Evolutionary conservation across 2,888 invertebrate genomes (phyloP).

Genomic region (Hypsopygia costalis): DNA sequence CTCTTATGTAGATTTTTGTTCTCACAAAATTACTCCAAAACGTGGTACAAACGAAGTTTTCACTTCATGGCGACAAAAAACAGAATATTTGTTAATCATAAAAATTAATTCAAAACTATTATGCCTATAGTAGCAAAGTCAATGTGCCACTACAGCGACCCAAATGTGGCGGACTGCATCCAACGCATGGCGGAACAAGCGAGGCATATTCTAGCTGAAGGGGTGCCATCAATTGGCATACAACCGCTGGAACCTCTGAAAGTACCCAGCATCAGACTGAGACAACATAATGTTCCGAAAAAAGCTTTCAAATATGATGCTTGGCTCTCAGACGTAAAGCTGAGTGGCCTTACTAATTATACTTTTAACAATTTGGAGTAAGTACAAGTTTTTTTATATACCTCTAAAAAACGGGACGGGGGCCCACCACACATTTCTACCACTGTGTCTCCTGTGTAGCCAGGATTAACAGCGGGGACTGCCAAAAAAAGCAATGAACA

Average conservation of each 20-base stretch:
- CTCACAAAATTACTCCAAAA: too few relatives aligned
- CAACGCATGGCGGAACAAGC: conserved; percentile 76
- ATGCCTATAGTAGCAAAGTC: conserved; percentile 26
- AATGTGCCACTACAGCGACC: conserved; percentile 79
- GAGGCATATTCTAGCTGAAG: conserved; percentile 69
- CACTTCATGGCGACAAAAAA: too few relatives aligned
- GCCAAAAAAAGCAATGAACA: too few relatives aligned
- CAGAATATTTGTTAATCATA: background rate
- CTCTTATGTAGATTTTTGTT: too few relatives aligned
- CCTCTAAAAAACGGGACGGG: too few relatives aligned
- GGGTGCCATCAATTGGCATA: conserved; percentile 80
- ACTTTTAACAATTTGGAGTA: conserved; percentile 73
- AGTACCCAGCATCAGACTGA: conserved; percentile 78
- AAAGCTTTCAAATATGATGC: conserved; percentile 76
- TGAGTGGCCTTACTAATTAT: conserved; percentile 73
- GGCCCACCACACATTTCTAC: too few relatives aligned
- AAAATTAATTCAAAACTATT: background rate
- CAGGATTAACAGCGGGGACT: too few relatives aligned
- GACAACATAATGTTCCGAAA: conserved; percentile 74
- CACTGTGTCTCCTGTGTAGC: too few relatives aligned
- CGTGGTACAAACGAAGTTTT: too few relatives aligned
- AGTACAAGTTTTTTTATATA: too few relatives aligned
- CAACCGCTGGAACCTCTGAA: conserved; percentile 81
- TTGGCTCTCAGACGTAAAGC: conserved; percentile 65
- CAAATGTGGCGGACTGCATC: conserved; percentile 78